phyloP scores from a whole-genome alignment of 2,113 vertebrate species.

The Gallinago paraguaiae region DNA sequence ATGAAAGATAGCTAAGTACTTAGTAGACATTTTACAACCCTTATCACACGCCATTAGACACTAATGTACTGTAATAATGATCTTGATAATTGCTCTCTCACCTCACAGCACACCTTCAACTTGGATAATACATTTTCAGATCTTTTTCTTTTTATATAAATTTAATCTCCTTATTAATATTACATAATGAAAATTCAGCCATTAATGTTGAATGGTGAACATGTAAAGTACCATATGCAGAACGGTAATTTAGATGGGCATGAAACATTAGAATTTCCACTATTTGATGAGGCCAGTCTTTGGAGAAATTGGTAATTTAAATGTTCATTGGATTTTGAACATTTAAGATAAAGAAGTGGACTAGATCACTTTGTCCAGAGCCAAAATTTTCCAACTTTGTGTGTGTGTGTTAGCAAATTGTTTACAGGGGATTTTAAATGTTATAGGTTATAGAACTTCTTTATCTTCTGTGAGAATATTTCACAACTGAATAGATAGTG shows the following conservation, averaged over 20 bases:
- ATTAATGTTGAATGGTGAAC: background rate
- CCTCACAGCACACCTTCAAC: background rate
- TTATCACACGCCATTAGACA: conserved; percentile 24
- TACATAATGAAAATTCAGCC: background rate
- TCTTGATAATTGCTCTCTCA: conserved; percentile 35
- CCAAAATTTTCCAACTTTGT: background rate
- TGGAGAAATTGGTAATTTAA: background rate
- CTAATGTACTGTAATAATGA: conserved; percentile 31
- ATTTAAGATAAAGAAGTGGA: background rate
- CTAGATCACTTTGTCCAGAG: background rate
- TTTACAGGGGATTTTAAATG: background rate
- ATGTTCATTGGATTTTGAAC: background rate
- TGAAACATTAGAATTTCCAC: background rate
- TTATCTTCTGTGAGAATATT: background rate
- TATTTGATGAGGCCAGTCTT: background rate
- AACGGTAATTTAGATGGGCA: background rate
- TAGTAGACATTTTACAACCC: background rate
- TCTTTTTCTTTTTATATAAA: background rate
- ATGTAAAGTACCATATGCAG: background rate
- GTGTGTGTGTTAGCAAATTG: background rate
- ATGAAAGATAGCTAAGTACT: background rate
- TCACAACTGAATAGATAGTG: background rate
- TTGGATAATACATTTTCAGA: background rate
- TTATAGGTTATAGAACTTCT: background rate
- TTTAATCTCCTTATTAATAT: background rate